Percentiles rank a stretch among this genome's conserved stretches.
Evolutionary conservation across 2,888 invertebrate genomes (phyloP).

Genomic region (Tillus elongatus): DNA sequence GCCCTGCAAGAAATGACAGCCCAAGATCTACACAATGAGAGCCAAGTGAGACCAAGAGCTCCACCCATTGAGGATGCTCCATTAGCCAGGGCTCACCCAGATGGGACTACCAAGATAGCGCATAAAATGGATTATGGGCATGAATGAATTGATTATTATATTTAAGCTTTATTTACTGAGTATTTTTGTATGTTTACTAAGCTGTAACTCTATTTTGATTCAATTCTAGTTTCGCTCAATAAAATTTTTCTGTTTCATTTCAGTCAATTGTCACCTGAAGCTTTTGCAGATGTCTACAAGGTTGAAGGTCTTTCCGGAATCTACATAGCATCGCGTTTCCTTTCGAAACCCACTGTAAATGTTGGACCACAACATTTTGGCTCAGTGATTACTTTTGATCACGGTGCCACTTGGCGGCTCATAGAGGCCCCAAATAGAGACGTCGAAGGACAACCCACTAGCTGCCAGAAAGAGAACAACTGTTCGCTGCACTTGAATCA

Average conservation of each 20-base stretch:
- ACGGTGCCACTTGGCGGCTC: conserved; percentile 74
- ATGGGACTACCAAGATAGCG: too few relatives aligned
- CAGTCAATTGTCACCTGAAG: conserved; percentile 68
- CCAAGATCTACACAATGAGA: too few relatives aligned
- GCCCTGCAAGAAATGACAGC: too few relatives aligned
- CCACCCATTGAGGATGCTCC: too few relatives aligned
- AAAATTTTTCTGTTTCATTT: too few relatives aligned
- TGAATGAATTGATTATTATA: too few relatives aligned
- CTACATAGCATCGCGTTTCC: conserved; percentile 78
- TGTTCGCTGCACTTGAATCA: conserved; percentile 85
- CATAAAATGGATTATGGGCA: too few relatives aligned
- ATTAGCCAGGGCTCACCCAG: too few relatives aligned
- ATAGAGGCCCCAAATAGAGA: conserved; percentile 64
- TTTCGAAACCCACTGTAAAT: conserved; percentile 45
- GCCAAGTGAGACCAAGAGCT: too few relatives aligned
- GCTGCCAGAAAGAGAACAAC: conserved; percentile 54
- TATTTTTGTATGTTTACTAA: too few relatives aligned
- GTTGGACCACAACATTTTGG: conserved; percentile 67
- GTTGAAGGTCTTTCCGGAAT: conserved; percentile 81
- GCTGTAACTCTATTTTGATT: too few relatives aligned
- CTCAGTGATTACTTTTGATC: conserved; percentile 77
- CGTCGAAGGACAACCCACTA: conserved; percentile 56
- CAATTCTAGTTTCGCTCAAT: too few relatives aligned
- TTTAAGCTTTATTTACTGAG: conserved; percentile 3
- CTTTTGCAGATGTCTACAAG: conserved; percentile 81